Evolutionary conservation across 2,888 invertebrate species (phyloP).

Genomic region (Mimumesa dahlbomi): DNA sequence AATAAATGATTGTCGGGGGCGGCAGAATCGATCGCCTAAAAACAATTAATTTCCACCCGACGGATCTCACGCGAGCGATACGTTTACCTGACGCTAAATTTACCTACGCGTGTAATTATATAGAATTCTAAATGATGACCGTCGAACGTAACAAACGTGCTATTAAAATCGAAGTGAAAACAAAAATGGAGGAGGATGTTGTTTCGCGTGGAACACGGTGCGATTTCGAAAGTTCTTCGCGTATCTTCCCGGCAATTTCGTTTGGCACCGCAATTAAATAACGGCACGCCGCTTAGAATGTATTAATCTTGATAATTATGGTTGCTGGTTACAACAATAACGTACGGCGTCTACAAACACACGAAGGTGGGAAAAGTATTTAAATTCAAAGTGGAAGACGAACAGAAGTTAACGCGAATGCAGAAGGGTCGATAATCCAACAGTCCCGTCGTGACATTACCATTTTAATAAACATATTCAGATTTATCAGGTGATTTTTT

Average conservation of each 20-base stretch:
- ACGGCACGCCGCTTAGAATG: neutral
- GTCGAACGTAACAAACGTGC: conserved; percentile 31
- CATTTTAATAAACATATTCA: neutral
- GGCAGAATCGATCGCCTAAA: conserved; percentile 25
- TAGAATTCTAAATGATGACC: conserved; percentile 31
- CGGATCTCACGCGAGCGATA: conserved; percentile 24
- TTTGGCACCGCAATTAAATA: conserved; percentile 13
- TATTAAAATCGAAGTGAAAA: conserved; percentile 27
- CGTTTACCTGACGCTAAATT: conserved; percentile 33
- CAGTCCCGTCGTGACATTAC: neutral
- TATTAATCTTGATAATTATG: conserved; percentile 15
- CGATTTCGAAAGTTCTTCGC: conserved; percentile 18
- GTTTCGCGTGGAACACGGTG: conserved; percentile 3
- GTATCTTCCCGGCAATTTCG: conserved; percentile 4
- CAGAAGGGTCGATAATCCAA: neutral
- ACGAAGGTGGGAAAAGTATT: too few relatives aligned
- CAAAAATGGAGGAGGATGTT: conserved; percentile 15
- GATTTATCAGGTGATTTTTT: neutral
- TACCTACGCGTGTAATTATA: conserved; percentile 38
- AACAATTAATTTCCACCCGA: conserved; percentile 32
- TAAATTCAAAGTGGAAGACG: too few relatives aligned
- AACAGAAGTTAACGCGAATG: neutral
- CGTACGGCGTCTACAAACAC: neutral
- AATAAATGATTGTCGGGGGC: conserved; percentile 20
- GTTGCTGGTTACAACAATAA: neutral